Percentiles rank a stretch among this genome's conserved stretches.
phyloP scores from a whole-genome alignment of 2,797 vertebrate species.

The Thamnophis elegans region DNA sequence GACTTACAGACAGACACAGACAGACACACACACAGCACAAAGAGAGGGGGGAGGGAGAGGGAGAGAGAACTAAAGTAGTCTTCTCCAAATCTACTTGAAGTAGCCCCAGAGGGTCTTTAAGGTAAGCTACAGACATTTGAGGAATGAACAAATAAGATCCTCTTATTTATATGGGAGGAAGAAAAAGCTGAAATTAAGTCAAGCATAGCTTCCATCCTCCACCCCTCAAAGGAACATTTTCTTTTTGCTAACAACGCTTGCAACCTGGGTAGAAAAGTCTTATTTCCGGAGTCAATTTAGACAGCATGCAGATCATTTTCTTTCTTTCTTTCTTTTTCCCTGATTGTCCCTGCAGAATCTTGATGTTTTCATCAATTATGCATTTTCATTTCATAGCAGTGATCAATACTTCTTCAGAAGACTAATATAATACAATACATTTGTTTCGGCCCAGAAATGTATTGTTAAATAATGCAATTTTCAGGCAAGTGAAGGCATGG shows the following conservation, averaged over 20 bases:
- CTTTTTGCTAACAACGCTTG: conserved; percentile 50
- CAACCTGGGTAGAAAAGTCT: conserved; percentile 58
- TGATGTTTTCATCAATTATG: conserved; percentile 65
- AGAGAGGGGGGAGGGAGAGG: too few species aligned
- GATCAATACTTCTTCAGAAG: conserved; percentile 61
- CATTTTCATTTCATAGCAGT: conserved; percentile 65
- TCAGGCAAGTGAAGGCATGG: conserved; percentile 54
- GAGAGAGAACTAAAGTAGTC: not conserved
- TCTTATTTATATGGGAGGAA: conserved; percentile 42
- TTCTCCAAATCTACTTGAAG: not conserved
- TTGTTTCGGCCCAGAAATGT: conserved; percentile 53
- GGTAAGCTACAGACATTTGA: not conserved
- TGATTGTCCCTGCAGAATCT: conserved; percentile 50
- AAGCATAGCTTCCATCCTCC: conserved; percentile 45
- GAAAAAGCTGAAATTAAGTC: conserved; percentile 56
- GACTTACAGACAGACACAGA: not conserved
- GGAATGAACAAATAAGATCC: conserved; percentile 31
- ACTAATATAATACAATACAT: conserved; percentile 55
- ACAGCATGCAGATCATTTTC: conserved; percentile 47
- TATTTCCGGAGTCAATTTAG: conserved; percentile 52
- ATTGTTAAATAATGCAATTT: conserved; percentile 63
- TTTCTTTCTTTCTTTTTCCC: conserved; percentile 37
- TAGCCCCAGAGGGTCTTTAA: not conserved
- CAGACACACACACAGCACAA: not conserved
- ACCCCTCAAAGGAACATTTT: conserved; percentile 53